Base-by-base conservation (phyloP, 2,888 invertebrate genomes). In the Apoda limacodes region DNA sequence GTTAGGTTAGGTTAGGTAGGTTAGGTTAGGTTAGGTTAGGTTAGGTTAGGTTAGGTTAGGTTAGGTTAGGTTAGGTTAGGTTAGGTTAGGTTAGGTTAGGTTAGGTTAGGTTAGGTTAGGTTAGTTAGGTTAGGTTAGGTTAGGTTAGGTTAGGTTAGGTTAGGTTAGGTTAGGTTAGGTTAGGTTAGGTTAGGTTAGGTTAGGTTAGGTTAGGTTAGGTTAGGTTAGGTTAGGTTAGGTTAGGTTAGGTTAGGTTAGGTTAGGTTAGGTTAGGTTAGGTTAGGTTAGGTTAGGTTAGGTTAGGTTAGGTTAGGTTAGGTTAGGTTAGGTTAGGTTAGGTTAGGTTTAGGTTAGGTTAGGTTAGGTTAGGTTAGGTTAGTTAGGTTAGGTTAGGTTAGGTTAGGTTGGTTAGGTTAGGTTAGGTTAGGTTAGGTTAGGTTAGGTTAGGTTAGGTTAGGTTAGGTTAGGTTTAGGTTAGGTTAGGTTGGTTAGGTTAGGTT, bases 181-280 rank as follows among this genome's bases (percentile, higher is more conserved):
- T 36, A 30, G 30, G 36, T 28, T 32, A 28, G 28, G 35, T 28
- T 32, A 32, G 32, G 32, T 29, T 33, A 33, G 33, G 37, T 28
- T 32, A 31, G 28, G 32, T 22, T 30, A 27, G 30, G 29, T 32
- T 30, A 26, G 37, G 27, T 33, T 27, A 30, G 33, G 33, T 33
- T 25, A 31, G 37, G 30, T 37, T 30, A 29, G 37, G 33, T 30
- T 33, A 33, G 33, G 30, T 33, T 30, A 33, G 37, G 33, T 37
- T 33, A 33, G 37, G 33, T 33, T 30, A 33, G 33, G 31, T 32
- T 31, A 31, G 35, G 31, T 35, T 31, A 31, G 35, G 30, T 35
- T 36, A 36, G 36, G 36, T 32, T 36, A 36, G 36, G 36, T 37
- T 37, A 37, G 37, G 37, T 37, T 37, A 37, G 37, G 37, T 33